These are phyloP conservation scores for Coelopa frigida DNA, from an alignment of 1,140 invertebrate genomes.

Conservation along the genomic window DNA sequence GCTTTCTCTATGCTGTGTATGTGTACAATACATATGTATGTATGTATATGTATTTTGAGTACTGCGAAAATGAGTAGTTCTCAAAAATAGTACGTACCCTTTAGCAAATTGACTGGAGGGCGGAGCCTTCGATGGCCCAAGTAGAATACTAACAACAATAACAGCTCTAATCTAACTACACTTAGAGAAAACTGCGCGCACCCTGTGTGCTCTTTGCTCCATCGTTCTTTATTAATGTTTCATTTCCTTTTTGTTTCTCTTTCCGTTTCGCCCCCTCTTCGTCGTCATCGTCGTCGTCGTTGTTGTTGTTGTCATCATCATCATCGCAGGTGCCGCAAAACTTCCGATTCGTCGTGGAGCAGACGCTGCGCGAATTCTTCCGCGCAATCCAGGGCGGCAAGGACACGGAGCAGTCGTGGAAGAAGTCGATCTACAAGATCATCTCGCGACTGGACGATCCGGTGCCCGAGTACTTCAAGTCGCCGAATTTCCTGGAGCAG, in stretches of 20 bases:
- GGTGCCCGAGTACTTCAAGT: slow-evolving; percentile 99
- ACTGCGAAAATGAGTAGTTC: too few species aligned
- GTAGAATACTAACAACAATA: too few species aligned
- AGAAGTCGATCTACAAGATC: slow-evolving; percentile 99
- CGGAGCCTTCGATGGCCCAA: too few species aligned
- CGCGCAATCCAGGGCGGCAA: slow-evolving; percentile 92
- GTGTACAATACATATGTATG: too few species aligned
- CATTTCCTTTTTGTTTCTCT: slow-evolving; percentile 2
- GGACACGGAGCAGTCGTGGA: slow-evolving; percentile 98
- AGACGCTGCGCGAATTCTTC: slow-evolving; percentile 97
- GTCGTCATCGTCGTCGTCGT: too few species aligned
- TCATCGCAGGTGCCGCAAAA: slow-evolving; percentile 84
- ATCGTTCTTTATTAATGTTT: slow-evolving; percentile 7
- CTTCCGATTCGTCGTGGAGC: slow-evolving; percentile 94
- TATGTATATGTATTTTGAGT: too few species aligned
- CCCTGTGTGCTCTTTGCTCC: too few species aligned
- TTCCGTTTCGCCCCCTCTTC: neutral
- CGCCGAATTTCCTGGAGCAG: slow-evolving; percentile 97
- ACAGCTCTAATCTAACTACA: too few species aligned
- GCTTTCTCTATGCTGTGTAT: too few species aligned
- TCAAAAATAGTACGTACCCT: too few species aligned
- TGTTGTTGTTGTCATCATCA: neutral
- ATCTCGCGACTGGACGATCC: slow-evolving; percentile 97
- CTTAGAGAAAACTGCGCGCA: too few species aligned
- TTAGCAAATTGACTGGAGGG: too few species aligned